Base-by-base conservation (phyloP, 2,797 vertebrate species). In the Psittacula derbiana region DNA sequence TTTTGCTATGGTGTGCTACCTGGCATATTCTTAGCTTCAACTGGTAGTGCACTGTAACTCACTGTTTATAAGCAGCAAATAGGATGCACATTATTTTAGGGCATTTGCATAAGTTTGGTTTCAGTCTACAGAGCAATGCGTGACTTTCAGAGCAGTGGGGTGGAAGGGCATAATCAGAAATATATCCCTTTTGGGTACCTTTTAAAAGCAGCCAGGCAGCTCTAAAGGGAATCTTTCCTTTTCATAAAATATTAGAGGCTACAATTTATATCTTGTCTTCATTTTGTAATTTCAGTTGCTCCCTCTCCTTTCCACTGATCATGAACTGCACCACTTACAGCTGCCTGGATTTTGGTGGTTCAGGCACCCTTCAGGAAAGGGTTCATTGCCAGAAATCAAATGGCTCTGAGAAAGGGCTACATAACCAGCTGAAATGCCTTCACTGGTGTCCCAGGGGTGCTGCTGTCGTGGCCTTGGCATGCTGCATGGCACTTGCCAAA, bases 201-300 rank as follows among this genome's bases (percentile, higher is more conserved):
- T 86, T 86, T 79, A 65, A 61, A 69, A 70, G 65, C 72, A 94
- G 20, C 53, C 81, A 62, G 69, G 74, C 5, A 2, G 21, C 70
- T 91, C 52, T 91, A 93, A 96, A 95, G 55, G 71, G 80, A 95
- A 78, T 57, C 61, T 91, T 95, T 86, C 72, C 80, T 90, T 47
- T 86, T 90, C 79, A 69, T 93, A 86, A 94, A 95, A 61, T 94
- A 94, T 91, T 80, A 94, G 82, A 92, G 61, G n/a, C 64, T 88
- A 74, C 92, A 84, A 88, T 94, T 92, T 88, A 46, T 88, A 80
- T 31, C 65, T 85, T 80, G 60, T 66, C 62, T 49, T 61, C 49
- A 16, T 81, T 93, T 88, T 79, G 46, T 90, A 44, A 38, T 76
- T 71, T 93, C 60, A 72, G 40, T 93, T 86, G 31, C 84, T 86